phyloP scores from a whole-genome alignment of 35 echinoderm and acorn worm species.

The Anneissia japonica region DNA sequence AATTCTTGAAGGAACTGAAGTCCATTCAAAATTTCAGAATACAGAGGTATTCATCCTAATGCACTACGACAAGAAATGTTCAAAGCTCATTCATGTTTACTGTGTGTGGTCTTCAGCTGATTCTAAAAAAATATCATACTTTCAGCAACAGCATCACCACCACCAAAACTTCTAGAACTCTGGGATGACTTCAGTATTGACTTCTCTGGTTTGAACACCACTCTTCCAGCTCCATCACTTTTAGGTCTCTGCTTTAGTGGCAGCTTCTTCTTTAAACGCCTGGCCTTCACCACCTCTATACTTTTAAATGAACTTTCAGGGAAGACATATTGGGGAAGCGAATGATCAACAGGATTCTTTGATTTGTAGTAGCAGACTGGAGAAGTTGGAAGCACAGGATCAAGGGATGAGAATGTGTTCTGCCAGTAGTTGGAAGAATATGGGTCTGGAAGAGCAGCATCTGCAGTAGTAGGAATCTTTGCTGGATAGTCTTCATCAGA shows the following conservation, averaged over 20 bases:
- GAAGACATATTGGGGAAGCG: not conserved
- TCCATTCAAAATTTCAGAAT: too few species aligned
- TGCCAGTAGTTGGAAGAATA: not conserved
- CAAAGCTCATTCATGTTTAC: too few species aligned
- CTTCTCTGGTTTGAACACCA: not conserved
- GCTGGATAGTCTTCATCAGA: not conserved
- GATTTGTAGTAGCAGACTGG: not conserved
- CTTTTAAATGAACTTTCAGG: not conserved
- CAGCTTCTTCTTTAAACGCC: not conserved
- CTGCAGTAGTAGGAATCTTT: not conserved
- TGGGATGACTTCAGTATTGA: not conserved
- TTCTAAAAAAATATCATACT: too few species aligned
- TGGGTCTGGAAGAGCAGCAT: not conserved
- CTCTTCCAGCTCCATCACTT: not conserved
- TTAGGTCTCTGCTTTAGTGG: not conserved
- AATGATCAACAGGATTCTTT: not conserved
- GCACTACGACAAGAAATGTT: too few species aligned
- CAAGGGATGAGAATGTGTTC: not conserved
- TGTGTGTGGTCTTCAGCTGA: too few species aligned
- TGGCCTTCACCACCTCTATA: not conserved
- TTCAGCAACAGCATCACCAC: not conserved
- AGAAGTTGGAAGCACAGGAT: not conserved
- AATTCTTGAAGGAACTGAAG: too few species aligned
- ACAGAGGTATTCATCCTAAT: too few species aligned
- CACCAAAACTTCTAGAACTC: too few species aligned